These are phyloP conservation scores for Hypsopygia costalis DNA, from an alignment of 2,888 invertebrate species.

Conservation along the genomic window DNA sequence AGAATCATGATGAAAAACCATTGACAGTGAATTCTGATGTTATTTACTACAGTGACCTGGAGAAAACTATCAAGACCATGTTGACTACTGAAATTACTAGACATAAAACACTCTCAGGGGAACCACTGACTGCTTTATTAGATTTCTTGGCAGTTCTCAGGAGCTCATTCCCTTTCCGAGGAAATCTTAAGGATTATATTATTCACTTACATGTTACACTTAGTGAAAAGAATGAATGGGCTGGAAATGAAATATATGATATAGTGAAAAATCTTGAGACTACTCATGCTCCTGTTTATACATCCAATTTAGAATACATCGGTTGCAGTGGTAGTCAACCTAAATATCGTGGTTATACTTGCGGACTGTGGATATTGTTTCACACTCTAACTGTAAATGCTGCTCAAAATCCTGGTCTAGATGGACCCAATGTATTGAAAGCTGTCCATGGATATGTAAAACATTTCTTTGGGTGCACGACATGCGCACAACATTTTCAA, in stretches of 20 bases:
- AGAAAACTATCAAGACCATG: conserved; percentile 91
- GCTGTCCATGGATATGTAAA: conserved; percentile 94
- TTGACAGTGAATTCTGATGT: conserved; percentile 61
- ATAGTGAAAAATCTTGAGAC: conserved; percentile 77
- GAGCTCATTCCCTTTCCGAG: conserved; percentile 89
- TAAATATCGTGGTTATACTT: conserved; percentile 92
- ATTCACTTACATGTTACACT: conserved; percentile 79
- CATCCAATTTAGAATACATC: conserved; percentile 82
- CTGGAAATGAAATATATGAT: conserved; percentile 81
- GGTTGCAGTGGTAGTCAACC: conserved; percentile 91
- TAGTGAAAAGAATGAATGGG: conserved; percentile 66
- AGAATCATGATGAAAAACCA: conserved; percentile 29
- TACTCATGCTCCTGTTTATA: conserved; percentile 78
- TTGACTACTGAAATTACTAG: conserved; percentile 91
- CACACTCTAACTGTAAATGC: conserved; percentile 94
- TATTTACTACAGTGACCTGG: conserved; percentile 93
- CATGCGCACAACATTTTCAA: conserved; percentile 94
- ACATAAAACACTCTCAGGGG: conserved; percentile 84
- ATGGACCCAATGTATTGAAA: conserved; percentile 86
- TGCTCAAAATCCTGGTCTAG: conserved; percentile 64
- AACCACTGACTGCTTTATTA: conserved; percentile 86
- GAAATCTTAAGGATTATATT: conserved; percentile 84
- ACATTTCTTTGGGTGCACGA: conserved; percentile 95
- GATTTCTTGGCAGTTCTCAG: conserved; percentile 86
- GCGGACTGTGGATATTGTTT: conserved; percentile 97